Percentiles rank a stretch among this genome's conserved stretches.
These are phyloP conservation scores for Platycheirus albimanus DNA, from an alignment of 2,888 invertebrate species.

Conservation along the genomic window DNA sequence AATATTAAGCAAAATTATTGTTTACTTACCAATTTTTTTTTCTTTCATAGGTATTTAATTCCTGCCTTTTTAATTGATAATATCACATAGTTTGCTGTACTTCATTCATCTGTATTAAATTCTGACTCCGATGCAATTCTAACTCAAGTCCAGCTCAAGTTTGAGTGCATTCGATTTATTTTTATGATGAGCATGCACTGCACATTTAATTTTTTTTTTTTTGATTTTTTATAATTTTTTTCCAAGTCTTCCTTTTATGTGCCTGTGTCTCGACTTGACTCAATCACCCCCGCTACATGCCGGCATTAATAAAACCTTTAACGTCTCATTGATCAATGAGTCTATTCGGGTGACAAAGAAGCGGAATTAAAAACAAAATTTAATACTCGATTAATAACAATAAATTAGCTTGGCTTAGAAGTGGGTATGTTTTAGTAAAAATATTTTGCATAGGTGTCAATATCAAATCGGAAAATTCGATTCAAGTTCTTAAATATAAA, in stretches of 20 bases:
- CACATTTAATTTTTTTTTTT: slow-evolving; percentile 44
- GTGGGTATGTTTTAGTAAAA: background rate
- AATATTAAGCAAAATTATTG: too few relatives aligned
- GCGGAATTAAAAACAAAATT: background rate
- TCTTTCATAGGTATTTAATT: background rate
- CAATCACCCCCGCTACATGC: slow-evolving; percentile 41
- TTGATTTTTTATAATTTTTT: background rate
- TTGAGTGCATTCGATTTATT: slow-evolving; percentile 31
- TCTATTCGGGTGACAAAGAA: slow-evolving; percentile 33
- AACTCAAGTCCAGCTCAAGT: slow-evolving; percentile 51
- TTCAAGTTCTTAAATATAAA: slow-evolving; percentile 47
- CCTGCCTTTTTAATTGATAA: slow-evolving; percentile 2
- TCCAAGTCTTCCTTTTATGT: background rate
- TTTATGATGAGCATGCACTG: slow-evolving; percentile 39
- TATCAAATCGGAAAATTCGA: slow-evolving; percentile 45
- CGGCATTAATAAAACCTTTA: slow-evolving; percentile 54
- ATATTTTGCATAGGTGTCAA: background rate
- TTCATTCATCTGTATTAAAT: slow-evolving; percentile 16
- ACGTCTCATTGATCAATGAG: slow-evolving; percentile 53
- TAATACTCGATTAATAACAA: slow-evolving; percentile 14
- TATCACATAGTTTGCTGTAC: slow-evolving; percentile 30
- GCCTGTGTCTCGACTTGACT: background rate
- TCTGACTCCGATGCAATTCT: slow-evolving; percentile 5
- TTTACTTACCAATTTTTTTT: background rate
- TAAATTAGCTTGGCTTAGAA: background rate